Evolutionary conservation across 2,797 vertebrate species (phyloP).

Genomic region (Bothrops alternatus): DNA sequence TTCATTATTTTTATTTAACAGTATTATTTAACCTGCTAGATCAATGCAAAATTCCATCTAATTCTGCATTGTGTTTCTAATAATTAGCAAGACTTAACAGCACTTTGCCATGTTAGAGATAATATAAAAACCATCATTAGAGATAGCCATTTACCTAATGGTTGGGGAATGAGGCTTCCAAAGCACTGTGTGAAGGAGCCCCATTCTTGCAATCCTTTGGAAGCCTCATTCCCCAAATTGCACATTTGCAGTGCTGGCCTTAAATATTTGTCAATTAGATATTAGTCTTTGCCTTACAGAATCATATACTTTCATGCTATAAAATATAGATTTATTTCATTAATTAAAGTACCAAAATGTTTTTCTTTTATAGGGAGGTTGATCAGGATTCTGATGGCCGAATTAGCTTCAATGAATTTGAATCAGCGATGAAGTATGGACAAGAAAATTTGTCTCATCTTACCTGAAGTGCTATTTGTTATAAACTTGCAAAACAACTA

Average conservation of each 20-base stretch:
- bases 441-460: slow-evolving; percentile 61
- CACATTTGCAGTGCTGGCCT: neutral
- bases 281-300: neutral
- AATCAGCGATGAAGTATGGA: slow-evolving; percentile 69
- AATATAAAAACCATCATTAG: neutral
- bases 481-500: slow-evolving; percentile 51
- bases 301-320: neutral
- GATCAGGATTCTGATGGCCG: slow-evolving; percentile 77
- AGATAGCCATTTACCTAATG: no score
- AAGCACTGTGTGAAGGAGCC: no score
- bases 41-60: neutral
- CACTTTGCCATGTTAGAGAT: neutral
- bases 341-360: slow-evolving; percentile 39
- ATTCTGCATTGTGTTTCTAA: neutral
- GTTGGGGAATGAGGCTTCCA: neutral
- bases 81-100: neutral
- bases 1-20: neutral
- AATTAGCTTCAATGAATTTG: slow-evolving; percentile 81
- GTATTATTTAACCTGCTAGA: neutral
- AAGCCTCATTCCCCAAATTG: no score
- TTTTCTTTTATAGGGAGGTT: slow-evolving; percentile 69
- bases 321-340: slow-evolving; percentile 31
- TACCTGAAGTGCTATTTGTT: slow-evolving; percentile 48
- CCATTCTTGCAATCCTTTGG: no score
- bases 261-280: neutral